Conservation (phyloP, 2,888 invertebrate species). For the Saturnia japonica region DNA sequence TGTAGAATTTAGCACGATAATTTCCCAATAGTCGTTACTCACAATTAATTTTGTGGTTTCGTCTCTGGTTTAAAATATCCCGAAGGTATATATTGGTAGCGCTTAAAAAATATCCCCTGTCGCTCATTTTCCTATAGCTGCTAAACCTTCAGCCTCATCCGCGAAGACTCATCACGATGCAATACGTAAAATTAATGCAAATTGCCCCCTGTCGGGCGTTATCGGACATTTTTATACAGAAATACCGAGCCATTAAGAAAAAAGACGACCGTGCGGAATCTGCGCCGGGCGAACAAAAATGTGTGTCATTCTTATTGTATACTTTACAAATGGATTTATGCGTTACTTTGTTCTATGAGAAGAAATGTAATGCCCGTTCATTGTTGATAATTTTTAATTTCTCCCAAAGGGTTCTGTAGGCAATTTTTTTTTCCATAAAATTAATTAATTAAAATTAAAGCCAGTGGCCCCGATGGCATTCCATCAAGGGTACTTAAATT, state of each 20-base stretch:
- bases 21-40: too few species aligned
- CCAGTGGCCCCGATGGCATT: too few species aligned
- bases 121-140: constrained; percentile 22
- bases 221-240: constrained; percentile 56
- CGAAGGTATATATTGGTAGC: not conserved
- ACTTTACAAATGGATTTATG: constrained; percentile 41
- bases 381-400: not conserved
- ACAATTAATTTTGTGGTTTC: not conserved
- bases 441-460: not conserved
- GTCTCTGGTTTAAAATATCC: not conserved
- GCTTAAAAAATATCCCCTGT: not conserved
- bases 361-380: not conserved
- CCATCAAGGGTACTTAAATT: too few species aligned
- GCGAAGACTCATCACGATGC: constrained; percentile 38
- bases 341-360: constrained; percentile 14
- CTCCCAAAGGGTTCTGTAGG: constrained; percentile 4
- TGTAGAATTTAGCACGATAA: too few species aligned
- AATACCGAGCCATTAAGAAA: constrained; percentile 23
- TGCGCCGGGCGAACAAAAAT: constrained; percentile 17
- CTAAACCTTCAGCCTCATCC: constrained; percentile 28
- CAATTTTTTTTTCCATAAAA: too few species aligned
- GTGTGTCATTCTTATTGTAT: constrained; percentile 34
- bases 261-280: constrained; percentile 15
- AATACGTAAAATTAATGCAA: constrained; percentile 63
- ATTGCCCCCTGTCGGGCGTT: constrained; percentile 49